A percentile compares a stretch with the other conserved stretches of the same genome.
Evolutionary conservation across 2,888 invertebrate genomes (phyloP).

Genomic region (Alloplasta piceator): DNA sequence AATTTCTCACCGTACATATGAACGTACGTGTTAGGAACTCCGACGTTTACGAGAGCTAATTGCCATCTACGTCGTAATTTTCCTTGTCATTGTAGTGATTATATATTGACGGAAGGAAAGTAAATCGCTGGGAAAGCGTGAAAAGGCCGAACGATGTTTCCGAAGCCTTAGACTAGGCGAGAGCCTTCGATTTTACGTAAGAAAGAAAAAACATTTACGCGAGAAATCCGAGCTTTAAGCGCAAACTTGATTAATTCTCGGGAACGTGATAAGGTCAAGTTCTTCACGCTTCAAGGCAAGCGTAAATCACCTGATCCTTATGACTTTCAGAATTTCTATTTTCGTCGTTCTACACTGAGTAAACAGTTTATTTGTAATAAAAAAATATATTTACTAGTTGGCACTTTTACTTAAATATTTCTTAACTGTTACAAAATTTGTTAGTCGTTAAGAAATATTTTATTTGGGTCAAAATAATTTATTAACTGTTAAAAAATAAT

Average conservation of each 20-base stretch:
- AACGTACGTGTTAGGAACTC: constrained; percentile 2
- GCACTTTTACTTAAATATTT: too few relatives aligned
- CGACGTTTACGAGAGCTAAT: constrained; percentile 29
- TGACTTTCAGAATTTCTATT: too few relatives aligned
- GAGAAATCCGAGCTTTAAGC: constrained; percentile 45
- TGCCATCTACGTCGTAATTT: background rate
- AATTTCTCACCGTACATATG: too few relatives aligned
- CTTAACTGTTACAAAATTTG: too few relatives aligned
- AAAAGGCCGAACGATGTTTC: constrained; percentile 18
- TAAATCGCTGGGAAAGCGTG: constrained; percentile 30
- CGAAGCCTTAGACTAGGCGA: constrained; percentile 56
- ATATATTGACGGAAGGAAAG: background rate
- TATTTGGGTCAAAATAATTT: too few relatives aligned
- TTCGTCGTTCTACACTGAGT: too few relatives aligned
- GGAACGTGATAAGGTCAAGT: constrained; percentile 54
- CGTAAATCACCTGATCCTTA: too few relatives aligned
- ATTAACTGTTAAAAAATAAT: too few relatives aligned
- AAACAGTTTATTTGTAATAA: too few relatives aligned
- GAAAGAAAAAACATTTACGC: constrained; percentile 31
- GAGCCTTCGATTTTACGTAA: constrained; percentile 63
- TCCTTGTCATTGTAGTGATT: constrained; percentile 25
- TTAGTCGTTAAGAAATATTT: too few relatives aligned
- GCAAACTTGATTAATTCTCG: constrained; percentile 60
- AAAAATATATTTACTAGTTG: too few relatives aligned
- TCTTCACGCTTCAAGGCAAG: constrained; percentile 18